Evolutionary conservation across 2,888 invertebrate species (phyloP).

Genomic region (Aphrophora alni): DNA sequence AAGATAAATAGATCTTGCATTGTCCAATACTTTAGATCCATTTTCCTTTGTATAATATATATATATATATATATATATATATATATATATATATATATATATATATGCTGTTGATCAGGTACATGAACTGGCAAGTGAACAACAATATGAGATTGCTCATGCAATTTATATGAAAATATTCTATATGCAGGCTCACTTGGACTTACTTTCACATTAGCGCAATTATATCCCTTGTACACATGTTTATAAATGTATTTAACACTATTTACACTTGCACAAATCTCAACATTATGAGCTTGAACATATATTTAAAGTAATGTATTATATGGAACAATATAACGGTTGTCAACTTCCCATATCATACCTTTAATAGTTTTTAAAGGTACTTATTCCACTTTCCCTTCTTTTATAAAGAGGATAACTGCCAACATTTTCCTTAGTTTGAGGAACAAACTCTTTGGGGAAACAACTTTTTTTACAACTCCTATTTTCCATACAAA

Average conservation of each 20-base stretch:
- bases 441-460: too few relatives aligned
- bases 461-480: neutral
- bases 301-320: slow-evolving; percentile 7
- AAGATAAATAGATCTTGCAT: too few relatives aligned
- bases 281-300: slow-evolving; percentile 14
- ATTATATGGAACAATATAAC: too few relatives aligned
- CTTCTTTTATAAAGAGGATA: slow-evolving; percentile 19
- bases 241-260: slow-evolving; percentile 15
- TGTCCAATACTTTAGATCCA: too few relatives aligned
- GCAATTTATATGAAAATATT: slow-evolving; percentile 50
- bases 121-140: too few relatives aligned
- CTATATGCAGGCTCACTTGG: slow-evolving; percentile 55
- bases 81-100: too few relatives aligned
- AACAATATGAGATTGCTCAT: slow-evolving; percentile 53
- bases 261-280: slow-evolving; percentile 22
- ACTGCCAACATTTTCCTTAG: neutral
- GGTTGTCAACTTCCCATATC: neutral
- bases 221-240: slow-evolving; percentile 23
- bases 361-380: too few relatives aligned
- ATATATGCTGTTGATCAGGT: too few relatives aligned
- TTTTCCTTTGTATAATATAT: too few relatives aligned
- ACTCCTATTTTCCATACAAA: neutral
- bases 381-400: too few relatives aligned
- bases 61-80: too few relatives aligned
- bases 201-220: too few relatives aligned